Evolutionary conservation across 2,113 vertebrate genomes (phyloP).

Genomic region (Vidua chalybeata): DNA sequence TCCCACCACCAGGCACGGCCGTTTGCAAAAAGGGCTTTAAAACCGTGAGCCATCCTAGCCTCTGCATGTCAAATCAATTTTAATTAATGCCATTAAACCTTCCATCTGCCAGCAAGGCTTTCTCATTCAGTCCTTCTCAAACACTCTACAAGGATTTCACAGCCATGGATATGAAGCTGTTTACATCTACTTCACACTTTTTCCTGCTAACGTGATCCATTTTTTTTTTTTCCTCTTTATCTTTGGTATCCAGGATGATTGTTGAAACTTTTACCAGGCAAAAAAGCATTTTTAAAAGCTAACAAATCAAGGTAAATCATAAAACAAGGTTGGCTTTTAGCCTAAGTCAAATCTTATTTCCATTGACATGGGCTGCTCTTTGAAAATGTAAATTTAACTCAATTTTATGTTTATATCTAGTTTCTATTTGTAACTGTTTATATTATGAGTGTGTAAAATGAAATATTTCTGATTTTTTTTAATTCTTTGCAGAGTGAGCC

Average conservation of each 20-base stretch:
- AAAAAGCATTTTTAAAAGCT: background rate
- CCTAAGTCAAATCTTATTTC: background rate
- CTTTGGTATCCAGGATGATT: background rate
- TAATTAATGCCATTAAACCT: slow-evolving; percentile 74
- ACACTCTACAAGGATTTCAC: background rate
- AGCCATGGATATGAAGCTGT: background rate
- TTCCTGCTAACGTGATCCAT: background rate
- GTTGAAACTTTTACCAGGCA: background rate
- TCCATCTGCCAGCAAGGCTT: slow-evolving; percentile 65
- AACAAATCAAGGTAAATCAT: background rate
- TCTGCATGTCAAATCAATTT: slow-evolving; percentile 68
- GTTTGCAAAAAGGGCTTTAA: slow-evolving; percentile 41
- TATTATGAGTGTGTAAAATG: background rate
- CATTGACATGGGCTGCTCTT: background rate
- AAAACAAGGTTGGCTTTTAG: background rate
- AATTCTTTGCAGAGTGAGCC: slow-evolving; percentile 50
- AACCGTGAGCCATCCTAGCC: slow-evolving; percentile 34
- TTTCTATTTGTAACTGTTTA: background rate
- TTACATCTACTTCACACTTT: background rate
- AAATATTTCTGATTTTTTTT: background rate
- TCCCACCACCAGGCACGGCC: slow-evolving; percentile 59
- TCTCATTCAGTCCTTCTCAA: slow-evolving; percentile 12
- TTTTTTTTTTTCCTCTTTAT: background rate
- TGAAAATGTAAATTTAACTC: background rate
- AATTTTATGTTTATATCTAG: background rate